These are phyloP conservation scores for Ischnus inquisitorius DNA, from an alignment of 2,888 invertebrate species.

Conservation along the genomic window DNA sequence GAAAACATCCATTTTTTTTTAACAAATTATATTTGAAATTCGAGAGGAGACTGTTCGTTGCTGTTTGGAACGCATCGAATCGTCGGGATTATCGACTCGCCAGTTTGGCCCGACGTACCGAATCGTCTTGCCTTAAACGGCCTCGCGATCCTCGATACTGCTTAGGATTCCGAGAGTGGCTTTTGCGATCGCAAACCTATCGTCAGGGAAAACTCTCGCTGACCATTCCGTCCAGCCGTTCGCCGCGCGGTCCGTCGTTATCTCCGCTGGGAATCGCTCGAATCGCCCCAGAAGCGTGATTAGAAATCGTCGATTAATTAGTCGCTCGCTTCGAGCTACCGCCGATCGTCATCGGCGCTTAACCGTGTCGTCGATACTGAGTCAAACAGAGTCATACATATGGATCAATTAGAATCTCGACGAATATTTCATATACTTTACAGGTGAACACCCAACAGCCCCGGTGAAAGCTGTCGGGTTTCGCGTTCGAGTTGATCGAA, in stretches of 20 bases:
- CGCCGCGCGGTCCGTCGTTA: too few relatives aligned
- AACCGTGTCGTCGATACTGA: slow-evolving; percentile 59
- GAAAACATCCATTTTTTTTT: too few relatives aligned
- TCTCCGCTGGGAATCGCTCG: too few relatives aligned
- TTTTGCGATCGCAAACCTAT: too few relatives aligned
- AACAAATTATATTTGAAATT: too few relatives aligned
- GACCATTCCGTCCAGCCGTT: too few relatives aligned
- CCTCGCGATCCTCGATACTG: slow-evolving; percentile 10
- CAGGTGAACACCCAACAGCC: slow-evolving; percentile 72
- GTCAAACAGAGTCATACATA: slow-evolving; percentile 27
- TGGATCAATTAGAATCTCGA: slow-evolving; percentile 39
- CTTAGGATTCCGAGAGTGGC: slow-evolving; percentile 27
- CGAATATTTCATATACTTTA: slow-evolving; percentile 72
- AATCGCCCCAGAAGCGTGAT: too few relatives aligned
- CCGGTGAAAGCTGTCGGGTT: slow-evolving; percentile 27
- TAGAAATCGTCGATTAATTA: background rate
- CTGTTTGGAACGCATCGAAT: too few relatives aligned
- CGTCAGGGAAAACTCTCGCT: too few relatives aligned
- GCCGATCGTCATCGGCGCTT: slow-evolving; percentile 18
- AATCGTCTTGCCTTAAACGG: background rate
- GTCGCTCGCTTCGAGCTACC: background rate
- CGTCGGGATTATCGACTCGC: too few relatives aligned
- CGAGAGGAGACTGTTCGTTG: too few relatives aligned
- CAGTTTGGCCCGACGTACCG: background rate
- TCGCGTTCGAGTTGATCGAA: slow-evolving; percentile 29